phyloP scores from a whole-genome alignment of 2,113 vertebrate species.

The Sceloporus tristichus region DNA sequence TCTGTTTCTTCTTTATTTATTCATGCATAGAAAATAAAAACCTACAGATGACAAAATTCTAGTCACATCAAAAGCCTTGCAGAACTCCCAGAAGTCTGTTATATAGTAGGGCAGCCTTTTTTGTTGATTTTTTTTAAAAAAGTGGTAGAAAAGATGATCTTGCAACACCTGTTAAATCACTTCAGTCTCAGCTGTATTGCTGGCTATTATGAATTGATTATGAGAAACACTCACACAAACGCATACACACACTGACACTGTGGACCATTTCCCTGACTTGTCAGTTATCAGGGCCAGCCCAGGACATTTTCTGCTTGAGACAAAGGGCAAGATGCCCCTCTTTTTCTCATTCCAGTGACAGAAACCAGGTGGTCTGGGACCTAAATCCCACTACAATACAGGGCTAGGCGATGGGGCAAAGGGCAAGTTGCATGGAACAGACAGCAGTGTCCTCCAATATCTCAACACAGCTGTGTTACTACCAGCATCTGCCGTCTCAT shows the following conservation, averaged over 20 bases:
- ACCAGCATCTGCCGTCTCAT: too few species aligned
- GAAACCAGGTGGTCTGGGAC: not conserved
- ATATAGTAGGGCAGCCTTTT: not conserved
- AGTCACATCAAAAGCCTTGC: not conserved
- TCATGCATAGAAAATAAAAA: conserved; percentile 34
- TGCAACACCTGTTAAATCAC: not conserved
- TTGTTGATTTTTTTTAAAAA: not conserved
- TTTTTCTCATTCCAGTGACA: not conserved
- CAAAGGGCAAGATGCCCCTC: not conserved
- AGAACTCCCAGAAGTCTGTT: not conserved
- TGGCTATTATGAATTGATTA: not conserved
- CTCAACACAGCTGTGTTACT: too few species aligned
- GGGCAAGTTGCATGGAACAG: too few species aligned
- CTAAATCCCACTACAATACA: too few species aligned
- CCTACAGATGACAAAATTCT: not conserved
- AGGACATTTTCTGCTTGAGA: not conserved
- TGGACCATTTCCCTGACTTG: not conserved
- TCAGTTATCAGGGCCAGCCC: not conserved
- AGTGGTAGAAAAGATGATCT: not conserved
- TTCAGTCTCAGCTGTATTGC: not conserved
- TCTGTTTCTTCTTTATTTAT: conserved; percentile 36
- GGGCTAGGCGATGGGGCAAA: too few species aligned
- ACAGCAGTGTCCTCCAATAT: too few species aligned
- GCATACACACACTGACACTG: too few species aligned
- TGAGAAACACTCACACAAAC: not conserved